Base-by-base conservation (phyloP, 53 echinoderm and acorn worm species). In the Mesocentrotus franciscanus region DNA sequence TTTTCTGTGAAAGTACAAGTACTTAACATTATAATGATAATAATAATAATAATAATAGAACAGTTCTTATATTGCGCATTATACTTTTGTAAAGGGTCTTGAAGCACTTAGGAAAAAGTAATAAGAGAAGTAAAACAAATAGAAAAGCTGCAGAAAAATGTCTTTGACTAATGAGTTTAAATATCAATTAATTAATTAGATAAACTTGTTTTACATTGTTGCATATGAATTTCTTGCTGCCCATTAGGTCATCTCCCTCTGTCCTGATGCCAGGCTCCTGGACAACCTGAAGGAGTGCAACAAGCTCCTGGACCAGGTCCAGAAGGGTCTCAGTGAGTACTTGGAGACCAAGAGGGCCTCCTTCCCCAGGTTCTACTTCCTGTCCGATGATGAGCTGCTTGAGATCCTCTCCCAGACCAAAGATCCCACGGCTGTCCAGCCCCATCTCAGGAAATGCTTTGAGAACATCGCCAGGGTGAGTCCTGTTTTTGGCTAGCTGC, bases 231-330 rank as follows among this genome's bases (percentile, higher is more conserved):
- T 8, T 68, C 68, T 66, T 66, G 24, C 68, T 68, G 68, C 18
- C 55, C 7, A 39, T 60, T 95, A 99, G 99, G 99, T 99, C 27
- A 99, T 99, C 71, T 99, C 99, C 24, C 95, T 99, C 39, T 99
- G 99, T 78, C 98, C 99, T 13, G 99, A 99, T 95, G 99, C 99
- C 75, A 92, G 99, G 4, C 97, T 99, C 32, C 96, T 98, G 27
- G 99, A 99, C 91, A 99, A 99, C 95, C 97, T 99, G 16, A 99
- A 99, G 92, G 99, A 99, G 60, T 99, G 99, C 95, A 99, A 99
- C 97, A 99, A 99, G 95, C 99, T 99, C 62, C 93, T 99, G 72
- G 99, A 99, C 95, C 99, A 99, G 95, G 99, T 99, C 72, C 99
- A 99, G 93, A 99, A 99, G 96, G 99, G 99, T 92, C 97, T 99